These are phyloP conservation scores for Botia almorhae DNA, from an alignment of 2,797 vertebrate genomes.

Conservation along the genomic window DNA sequence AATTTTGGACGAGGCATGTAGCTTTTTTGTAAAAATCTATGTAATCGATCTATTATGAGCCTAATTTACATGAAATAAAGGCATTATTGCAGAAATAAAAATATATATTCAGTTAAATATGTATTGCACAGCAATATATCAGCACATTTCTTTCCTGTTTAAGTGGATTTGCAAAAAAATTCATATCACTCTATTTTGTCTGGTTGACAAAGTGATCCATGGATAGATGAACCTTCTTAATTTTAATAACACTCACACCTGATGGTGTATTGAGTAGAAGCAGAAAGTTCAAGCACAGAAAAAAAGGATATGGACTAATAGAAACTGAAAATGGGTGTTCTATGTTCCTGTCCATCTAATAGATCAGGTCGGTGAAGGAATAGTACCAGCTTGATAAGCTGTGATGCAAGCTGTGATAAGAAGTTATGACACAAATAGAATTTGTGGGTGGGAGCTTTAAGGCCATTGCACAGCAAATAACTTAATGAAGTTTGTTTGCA, in stretches of 20 bases:
- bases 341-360: background rate
- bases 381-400: background rate
- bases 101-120: background rate
- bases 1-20: background rate
- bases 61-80: background rate
- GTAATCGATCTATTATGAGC: background rate
- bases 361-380: slow-evolving; percentile 13
- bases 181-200: background rate
- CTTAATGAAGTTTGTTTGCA: slow-evolving; percentile 26
- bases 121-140: background rate
- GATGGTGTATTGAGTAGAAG: background rate
- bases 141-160: no score
- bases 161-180: no score
- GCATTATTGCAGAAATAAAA: background rate
- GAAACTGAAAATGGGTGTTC: background rate
- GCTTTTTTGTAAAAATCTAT: background rate
- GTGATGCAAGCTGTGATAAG: background rate
- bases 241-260: background rate
- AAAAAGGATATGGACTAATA: background rate
- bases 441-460: slow-evolving; percentile 23
- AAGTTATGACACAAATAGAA: slow-evolving; percentile 27
- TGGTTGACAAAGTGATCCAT: background rate
- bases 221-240: background rate
- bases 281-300: background rate
- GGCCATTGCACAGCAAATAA: slow-evolving; percentile 25